phyloP scores from a whole-genome alignment of 2,888 invertebrate genomes.

The Caenorhabditis sp. region DNA sequence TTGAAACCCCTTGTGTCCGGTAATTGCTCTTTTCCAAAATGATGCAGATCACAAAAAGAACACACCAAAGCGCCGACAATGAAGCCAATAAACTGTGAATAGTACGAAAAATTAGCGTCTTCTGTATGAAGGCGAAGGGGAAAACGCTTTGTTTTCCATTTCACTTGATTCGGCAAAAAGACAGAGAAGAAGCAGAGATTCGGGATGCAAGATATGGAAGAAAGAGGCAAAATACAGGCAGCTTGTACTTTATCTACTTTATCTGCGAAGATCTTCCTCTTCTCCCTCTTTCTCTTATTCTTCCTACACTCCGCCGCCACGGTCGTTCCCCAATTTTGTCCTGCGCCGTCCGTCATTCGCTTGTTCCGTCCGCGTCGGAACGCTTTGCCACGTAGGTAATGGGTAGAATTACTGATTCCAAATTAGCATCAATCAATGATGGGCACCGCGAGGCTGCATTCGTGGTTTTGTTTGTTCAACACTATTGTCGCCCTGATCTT shows the following conservation, averaged over 20 bases:
- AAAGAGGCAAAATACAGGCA: conserved; percentile 58
- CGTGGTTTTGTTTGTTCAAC: conserved; percentile 61
- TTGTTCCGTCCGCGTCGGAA: neutral
- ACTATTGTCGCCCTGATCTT: conserved; percentile 34
- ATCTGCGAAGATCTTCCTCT: conserved; percentile 50
- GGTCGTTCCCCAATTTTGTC: neutral
- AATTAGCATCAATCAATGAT: conserved; percentile 54
- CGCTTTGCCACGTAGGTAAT: conserved; percentile 36
- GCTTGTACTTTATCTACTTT: conserved; percentile 63
- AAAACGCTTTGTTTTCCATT: conserved; percentile 10
- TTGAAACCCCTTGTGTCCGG: conserved; percentile 6
- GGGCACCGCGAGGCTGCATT: conserved; percentile 45
- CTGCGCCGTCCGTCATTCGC: conserved; percentile 11
- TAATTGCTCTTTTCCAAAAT: neutral
- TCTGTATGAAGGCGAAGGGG: neutral
- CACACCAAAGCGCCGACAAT: neutral
- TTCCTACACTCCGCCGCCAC: neutral
- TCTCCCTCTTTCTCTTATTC: neutral
- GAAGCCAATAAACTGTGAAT: neutral
- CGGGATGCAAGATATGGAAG: conserved; percentile 40
- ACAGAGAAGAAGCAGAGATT: conserved; percentile 38
- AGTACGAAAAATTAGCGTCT: neutral
- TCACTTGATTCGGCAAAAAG: conserved; percentile 35
- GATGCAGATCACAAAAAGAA: neutral
- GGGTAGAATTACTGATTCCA: conserved; percentile 20